phyloP scores from a whole-genome alignment of 2,113 vertebrate genomes.

The Myiozetetes cayanensis region DNA sequence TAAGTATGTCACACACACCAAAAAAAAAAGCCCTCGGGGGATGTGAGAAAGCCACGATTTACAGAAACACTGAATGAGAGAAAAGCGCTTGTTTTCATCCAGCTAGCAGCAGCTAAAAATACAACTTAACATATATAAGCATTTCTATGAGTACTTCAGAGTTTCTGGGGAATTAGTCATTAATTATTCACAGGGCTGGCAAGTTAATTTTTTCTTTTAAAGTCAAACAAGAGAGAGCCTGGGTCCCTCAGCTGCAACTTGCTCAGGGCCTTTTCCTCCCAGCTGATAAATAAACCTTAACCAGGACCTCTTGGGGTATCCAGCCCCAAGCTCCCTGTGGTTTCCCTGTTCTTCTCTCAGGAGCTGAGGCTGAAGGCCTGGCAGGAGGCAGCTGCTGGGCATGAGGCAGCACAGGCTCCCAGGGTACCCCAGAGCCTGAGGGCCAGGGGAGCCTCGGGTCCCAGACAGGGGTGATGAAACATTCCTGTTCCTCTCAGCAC shows the following conservation, averaged over 20 bases:
- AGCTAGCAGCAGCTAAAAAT: constrained; percentile 36
- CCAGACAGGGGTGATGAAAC: background rate
- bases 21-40: background rate
- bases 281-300: background rate
- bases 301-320: background rate
- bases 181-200: constrained; percentile 29
- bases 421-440: fast-evolving
- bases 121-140: constrained; percentile 3
- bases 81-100: constrained; percentile 1
- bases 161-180: background rate
- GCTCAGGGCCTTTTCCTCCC: background rate
- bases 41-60: background rate
- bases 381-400: background rate
- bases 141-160: constrained; percentile 25
- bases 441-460: background rate
- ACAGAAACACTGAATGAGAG: background rate
- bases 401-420: fast-evolving
- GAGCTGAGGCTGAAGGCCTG: background rate
- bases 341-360: background rate
- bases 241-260: background rate
- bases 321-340: background rate
- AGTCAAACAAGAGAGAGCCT: background rate
- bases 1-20: background rate
- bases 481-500: fast-evolving
- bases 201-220: constrained; percentile 18